These are phyloP conservation scores for Bacillus rossius DNA, from an alignment of 1,140 invertebrate genomes.

Conservation along the genomic window DNA sequence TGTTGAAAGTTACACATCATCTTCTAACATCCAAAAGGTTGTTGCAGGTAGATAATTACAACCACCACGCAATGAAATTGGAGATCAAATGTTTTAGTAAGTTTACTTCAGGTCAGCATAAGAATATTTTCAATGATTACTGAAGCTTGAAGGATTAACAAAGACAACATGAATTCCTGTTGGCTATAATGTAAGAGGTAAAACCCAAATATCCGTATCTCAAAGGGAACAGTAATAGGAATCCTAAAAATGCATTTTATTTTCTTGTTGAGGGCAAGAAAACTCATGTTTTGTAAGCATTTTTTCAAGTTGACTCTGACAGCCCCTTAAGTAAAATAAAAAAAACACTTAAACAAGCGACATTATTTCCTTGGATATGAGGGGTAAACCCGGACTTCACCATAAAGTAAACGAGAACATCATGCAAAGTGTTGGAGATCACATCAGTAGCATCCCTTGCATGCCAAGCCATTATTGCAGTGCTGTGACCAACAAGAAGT, in stretches of 20 bases:
- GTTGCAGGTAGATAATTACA: background rate
- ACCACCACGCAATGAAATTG: too few relatives aligned
- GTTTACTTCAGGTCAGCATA: too few relatives aligned
- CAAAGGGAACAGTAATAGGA: constrained; percentile 14
- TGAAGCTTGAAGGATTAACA: constrained; percentile 12
- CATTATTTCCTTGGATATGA: too few relatives aligned
- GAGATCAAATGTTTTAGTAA: too few relatives aligned
- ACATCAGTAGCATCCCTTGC: constrained; percentile 34
- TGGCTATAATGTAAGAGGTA: background rate
- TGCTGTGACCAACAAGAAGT: constrained; percentile 27
- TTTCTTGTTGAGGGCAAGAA: constrained; percentile 21
- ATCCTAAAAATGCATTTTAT: constrained; percentile 28
- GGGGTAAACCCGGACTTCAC: constrained; percentile 33
- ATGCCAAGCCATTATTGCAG: constrained; percentile 34
- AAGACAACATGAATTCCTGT: constrained; percentile 17
- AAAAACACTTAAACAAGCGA: background rate
- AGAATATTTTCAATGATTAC: constrained; percentile 14
- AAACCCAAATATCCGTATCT: too few relatives aligned
- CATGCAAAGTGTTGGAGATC: constrained; percentile 28
- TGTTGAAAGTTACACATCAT: background rate
- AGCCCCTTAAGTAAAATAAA: constrained; percentile 26
- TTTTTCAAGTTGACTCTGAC: constrained; percentile 27
- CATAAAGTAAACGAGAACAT: constrained; percentile 25
- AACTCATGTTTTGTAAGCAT: constrained; percentile 26
- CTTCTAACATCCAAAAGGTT: background rate